phyloP scores from a whole-genome alignment of 2,113 vertebrate genomes.

The Glaucidium brasilianum region DNA sequence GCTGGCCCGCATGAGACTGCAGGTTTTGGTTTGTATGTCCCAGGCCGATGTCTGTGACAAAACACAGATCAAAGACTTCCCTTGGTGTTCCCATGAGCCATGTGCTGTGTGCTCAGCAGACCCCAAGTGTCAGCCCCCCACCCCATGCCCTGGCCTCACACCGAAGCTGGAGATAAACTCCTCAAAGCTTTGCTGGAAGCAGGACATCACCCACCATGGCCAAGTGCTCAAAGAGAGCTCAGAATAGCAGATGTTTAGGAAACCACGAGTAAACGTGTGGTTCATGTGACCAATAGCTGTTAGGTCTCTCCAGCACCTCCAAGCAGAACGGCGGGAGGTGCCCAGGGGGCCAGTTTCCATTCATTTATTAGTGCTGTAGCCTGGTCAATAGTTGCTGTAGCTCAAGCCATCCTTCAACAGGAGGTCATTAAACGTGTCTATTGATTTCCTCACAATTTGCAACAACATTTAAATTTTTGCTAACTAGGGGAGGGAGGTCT shows the following conservation, averaged over 20 bases:
- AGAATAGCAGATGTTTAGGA: neutral
- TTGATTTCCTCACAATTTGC: neutral
- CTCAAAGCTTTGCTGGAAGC: neutral
- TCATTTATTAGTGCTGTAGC: neutral
- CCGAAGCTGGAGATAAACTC: neutral
- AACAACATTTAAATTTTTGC: neutral
- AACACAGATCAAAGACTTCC: neutral
- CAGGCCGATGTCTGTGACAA: neutral
- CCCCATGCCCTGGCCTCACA: neutral
- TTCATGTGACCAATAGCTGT: neutral
- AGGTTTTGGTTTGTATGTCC: neutral
- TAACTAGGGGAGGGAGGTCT: neutral
- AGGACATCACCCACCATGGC: neutral
- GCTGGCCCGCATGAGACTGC: neutral
- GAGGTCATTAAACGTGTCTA: neutral
- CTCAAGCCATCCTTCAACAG: neutral
- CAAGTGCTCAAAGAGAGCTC: neutral
- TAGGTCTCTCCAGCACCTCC: neutral
- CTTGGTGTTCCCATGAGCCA: neutral
- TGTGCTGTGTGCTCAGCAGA: rapidly evolving
- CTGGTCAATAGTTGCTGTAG: neutral
- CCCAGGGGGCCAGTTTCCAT: neutral
- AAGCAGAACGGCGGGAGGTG: neutral
- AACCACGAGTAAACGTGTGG: neutral
- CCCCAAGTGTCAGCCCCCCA: rapidly evolving